phyloP scores from a whole-genome alignment of 1,140 invertebrate genomes.

The Drosophila ohnishii region DNA sequence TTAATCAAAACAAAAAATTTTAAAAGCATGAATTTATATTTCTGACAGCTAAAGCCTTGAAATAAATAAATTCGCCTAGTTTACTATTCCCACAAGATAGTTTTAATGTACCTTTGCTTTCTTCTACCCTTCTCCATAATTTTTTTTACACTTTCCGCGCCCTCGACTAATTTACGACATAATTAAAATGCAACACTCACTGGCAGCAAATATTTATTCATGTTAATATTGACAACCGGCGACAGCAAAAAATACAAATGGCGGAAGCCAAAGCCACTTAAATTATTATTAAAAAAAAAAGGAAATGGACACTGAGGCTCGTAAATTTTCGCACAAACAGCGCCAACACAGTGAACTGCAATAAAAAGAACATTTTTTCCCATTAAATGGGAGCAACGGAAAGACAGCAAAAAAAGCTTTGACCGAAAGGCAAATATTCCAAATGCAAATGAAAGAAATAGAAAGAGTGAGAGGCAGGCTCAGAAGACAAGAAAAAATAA shows the following conservation, averaged over 20 bases:
- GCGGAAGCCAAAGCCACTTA: constrained; percentile 5
- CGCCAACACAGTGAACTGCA: constrained; percentile 27
- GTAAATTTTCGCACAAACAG: constrained; percentile 52
- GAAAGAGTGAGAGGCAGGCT: constrained; percentile 2
- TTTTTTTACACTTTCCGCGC: constrained; percentile 18
- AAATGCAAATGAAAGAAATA: constrained; percentile 45
- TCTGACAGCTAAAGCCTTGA: background rate
- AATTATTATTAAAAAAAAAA: constrained; percentile 20
- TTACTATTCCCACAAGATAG: background rate
- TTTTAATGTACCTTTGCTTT: background rate
- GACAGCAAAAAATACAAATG: constrained; percentile 1
- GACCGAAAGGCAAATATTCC: constrained; percentile 44
- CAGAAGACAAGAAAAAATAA: constrained; percentile 16
- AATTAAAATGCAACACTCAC: constrained; percentile 41
- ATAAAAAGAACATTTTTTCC: constrained; percentile 54
- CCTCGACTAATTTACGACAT: constrained; percentile 41
- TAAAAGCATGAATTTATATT: too few relatives aligned
- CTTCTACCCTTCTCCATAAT: background rate
- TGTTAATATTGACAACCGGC: constrained; percentile 17
- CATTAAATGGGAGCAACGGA: constrained; percentile 15
- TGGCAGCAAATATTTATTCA: constrained; percentile 28
- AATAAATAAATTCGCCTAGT: background rate
- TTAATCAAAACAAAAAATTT: too few relatives aligned
- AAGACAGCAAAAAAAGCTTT: constrained; percentile 29
- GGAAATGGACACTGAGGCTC: constrained; percentile 25